Evolutionary conservation across 2,888 invertebrate genomes (phyloP).

Genomic region (Timandra comae): DNA sequence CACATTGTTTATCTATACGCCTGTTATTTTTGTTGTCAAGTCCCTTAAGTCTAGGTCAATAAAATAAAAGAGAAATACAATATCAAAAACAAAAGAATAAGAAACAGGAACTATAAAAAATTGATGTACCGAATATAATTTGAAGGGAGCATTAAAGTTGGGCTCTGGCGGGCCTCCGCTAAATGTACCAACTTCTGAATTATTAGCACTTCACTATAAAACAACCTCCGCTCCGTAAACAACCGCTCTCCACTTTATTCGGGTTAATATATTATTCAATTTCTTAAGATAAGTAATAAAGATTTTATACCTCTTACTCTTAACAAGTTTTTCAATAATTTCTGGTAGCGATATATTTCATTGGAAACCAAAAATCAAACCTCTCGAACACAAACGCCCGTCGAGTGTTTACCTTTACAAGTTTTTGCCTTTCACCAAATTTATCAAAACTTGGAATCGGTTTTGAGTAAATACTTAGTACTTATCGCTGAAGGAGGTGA

Average conservation of each 20-base stretch:
- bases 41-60: no score
- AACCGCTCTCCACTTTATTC: constrained; percentile 18
- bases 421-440: constrained; percentile 18
- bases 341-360: constrained; percentile 1
- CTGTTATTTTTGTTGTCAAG: no score
- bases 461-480: constrained; percentile 13
- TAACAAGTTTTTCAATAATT: constrained; percentile 3
- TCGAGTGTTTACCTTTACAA: constrained; percentile 13
- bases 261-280: constrained; percentile 4
- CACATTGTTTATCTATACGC: no score
- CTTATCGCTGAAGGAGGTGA: constrained; percentile 15
- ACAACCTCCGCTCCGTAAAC: constrained; percentile 24
- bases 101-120: constrained; percentile 35
- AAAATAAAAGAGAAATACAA: constrained; percentile 16
- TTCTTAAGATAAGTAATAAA: constrained; percentile 2
- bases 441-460: constrained; percentile 19
- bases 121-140: constrained; percentile 43
- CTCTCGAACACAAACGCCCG: constrained; percentile 12
- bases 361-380: constrained; percentile 7
- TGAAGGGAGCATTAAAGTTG: constrained; percentile 33
- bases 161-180: constrained; percentile 9
- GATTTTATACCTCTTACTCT: not conserved
- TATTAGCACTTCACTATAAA: constrained; percentile 28
- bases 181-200: constrained; percentile 32
- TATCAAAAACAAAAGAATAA: constrained; percentile 30